Base-by-base conservation (phyloP, 2,797 vertebrate genomes). In the Sciurus carolinensis region DNA sequence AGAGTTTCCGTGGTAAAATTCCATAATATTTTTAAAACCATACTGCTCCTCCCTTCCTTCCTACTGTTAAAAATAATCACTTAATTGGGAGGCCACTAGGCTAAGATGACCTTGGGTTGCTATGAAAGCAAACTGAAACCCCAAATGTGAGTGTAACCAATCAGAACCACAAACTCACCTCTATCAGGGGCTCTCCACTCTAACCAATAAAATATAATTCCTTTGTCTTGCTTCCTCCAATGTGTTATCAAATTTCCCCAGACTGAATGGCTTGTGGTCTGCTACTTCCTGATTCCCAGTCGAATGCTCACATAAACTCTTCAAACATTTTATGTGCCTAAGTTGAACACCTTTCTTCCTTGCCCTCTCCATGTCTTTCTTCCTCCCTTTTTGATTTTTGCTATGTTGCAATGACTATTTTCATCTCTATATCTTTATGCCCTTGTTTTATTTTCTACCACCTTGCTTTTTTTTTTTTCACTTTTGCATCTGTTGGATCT, bases 401-500 rank as follows among this genome's bases (percentile, higher is more conserved):
- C 44, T 39, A 10, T 90, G 71, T 59, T 66, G 17, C 11, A 72
- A 7, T 4, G 30, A 67, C 2, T 87, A 22, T 93, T 66, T 77
- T 93, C 12, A 14, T 69, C 3, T 11, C 33, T 72, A 22, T 85
- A 86, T 42, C 50, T 59, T 92, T 79, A 28, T 72, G 81, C 39
- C 13, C 52, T 97, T 82, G 26, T 75, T 86, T 93, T 83, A 82
- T 47, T 86, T 62, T 72, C 52, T 94, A 71, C 54, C 69, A 18
- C 80, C 87, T 94, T 80, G 54, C 12, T n/a, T 59, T 24, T 91
- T 92, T 64, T 64, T 57, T 39, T 79, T 80, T 84, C n/a, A 71
- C 67, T 81, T 86, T 89, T 94, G n/a, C 24, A 62, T 93, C 36
- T 82, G n/a, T 59, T 79, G 73, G 66, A 76, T 94, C 84, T 54